Evolutionary conservation across 2,113 vertebrate genomes (phyloP).

Genomic region (Urocynchramus pylzowi): DNA sequence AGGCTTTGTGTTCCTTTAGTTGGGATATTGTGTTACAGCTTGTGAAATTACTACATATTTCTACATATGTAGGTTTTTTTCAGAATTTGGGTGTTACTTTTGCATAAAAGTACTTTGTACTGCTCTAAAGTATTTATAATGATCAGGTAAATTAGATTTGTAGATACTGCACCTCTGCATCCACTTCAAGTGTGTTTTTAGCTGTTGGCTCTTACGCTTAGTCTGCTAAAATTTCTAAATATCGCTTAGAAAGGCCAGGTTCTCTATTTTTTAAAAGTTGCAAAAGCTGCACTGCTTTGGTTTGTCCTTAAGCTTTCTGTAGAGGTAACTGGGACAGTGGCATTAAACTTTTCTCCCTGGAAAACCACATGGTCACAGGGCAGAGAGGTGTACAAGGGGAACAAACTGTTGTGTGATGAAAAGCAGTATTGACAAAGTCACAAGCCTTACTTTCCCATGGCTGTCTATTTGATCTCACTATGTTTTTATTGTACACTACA

Average conservation of each 20-base stretch:
- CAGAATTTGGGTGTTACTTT: neutral
- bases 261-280: neutral
- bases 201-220: neutral
- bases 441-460: neutral
- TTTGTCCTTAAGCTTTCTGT: neutral
- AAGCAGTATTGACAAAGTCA: neutral
- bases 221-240: neutral
- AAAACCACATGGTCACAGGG: neutral
- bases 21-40: neutral
- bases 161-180: neutral
- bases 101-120: neutral
- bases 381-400: neutral
- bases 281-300: neutral
- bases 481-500: neutral
- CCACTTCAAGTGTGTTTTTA: neutral
- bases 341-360: neutral
- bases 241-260: neutral
- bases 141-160: neutral
- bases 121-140: neutral
- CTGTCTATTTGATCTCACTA: neutral
- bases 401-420: neutral
- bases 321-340: neutral
- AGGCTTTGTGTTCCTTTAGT: neutral
- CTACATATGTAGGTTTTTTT: neutral
- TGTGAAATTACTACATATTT: neutral